Evolutionary conservation across 2,113 vertebrate species (phyloP).

Genomic region (Montifringilla adamsi): DNA sequence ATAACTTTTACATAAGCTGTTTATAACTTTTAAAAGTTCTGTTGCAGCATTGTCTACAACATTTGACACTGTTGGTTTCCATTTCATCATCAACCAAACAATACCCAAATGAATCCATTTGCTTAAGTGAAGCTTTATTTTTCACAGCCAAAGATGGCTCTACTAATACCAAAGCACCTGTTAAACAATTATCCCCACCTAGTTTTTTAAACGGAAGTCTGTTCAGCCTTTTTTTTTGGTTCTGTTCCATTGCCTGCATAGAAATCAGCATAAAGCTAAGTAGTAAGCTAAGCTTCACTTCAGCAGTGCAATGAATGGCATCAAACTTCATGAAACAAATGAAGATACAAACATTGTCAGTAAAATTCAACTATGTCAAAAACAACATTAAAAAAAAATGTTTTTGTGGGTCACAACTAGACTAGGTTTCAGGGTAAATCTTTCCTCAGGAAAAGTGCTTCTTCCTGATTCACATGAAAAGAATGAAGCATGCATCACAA

Average conservation of each 20-base stretch:
- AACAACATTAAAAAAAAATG: conserved; percentile 1
- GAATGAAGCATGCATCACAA: conserved; percentile 70
- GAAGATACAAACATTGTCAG: conserved; percentile 57
- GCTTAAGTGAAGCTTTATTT: conserved; percentile 70
- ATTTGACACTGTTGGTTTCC: conserved; percentile 59
- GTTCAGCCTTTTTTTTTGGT: conserved; percentile 70
- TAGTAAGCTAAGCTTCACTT: conserved; percentile 72
- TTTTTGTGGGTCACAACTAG: conserved; percentile 81
- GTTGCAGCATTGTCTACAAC: conserved; percentile 60
- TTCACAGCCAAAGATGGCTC: conserved; percentile 68
- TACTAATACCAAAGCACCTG: conserved; percentile 70
- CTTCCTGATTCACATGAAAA: conserved; percentile 67
- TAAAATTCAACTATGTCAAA: conserved; percentile 43
- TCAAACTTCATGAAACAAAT: conserved; percentile 76
- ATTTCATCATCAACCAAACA: conserved; percentile 43
- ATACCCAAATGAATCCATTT: conserved; percentile 49
- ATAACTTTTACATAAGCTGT: conserved; percentile 64
- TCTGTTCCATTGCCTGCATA: conserved; percentile 69
- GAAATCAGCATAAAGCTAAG: conserved; percentile 68
- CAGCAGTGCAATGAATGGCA: conserved; percentile 73
- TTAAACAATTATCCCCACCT: conserved; percentile 67
- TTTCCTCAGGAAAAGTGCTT: conserved; percentile 63
- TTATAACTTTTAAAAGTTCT: conserved; percentile 60
- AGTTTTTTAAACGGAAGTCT: conserved; percentile 70
- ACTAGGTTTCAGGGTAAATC: conserved; percentile 69